Evolutionary conservation across 2,797 vertebrate species (phyloP).

Genomic region (Momotus momota): DNA sequence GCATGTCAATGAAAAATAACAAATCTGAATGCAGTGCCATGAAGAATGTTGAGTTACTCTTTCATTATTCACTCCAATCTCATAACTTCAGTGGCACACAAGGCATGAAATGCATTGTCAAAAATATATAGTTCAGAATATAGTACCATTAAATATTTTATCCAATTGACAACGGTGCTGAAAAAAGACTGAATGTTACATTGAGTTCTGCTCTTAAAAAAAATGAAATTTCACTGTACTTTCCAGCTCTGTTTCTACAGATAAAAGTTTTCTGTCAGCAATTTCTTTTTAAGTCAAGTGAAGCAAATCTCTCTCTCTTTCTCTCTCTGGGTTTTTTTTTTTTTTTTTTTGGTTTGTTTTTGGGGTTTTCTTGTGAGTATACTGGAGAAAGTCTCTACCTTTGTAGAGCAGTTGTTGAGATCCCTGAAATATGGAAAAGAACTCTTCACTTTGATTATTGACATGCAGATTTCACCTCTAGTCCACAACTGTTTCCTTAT

Average conservation of each 20-base stretch:
- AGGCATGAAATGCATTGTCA: constrained; percentile 62
- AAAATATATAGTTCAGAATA: constrained; percentile 41
- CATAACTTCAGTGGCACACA: constrained; percentile 46
- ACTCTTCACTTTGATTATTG: neutral
- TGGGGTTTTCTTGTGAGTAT: neutral
- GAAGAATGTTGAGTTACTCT: constrained; percentile 46
- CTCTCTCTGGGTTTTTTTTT: neutral
- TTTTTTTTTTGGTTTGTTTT: too few relatives aligned
- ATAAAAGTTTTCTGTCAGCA: constrained; percentile 22
- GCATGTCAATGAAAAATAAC: constrained; percentile 44
- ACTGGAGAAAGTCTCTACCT: neutral
- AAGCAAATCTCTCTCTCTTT: neutral
- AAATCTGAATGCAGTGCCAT: neutral
- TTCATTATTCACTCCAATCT: constrained; percentile 63
- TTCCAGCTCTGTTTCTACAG: neutral
- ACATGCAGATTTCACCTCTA: neutral
- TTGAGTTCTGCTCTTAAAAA: neutral
- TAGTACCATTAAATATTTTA: constrained; percentile 52
- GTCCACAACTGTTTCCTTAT: neutral
- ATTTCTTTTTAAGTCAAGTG: neutral
- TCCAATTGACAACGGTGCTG: neutral
- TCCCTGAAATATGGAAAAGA: neutral
- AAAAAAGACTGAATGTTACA: constrained; percentile 20
- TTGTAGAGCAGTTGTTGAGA: neutral
- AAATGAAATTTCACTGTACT: neutral